Conservation (phyloP, 2,113 vertebrate species). For the Xenopus borealis region DNA sequence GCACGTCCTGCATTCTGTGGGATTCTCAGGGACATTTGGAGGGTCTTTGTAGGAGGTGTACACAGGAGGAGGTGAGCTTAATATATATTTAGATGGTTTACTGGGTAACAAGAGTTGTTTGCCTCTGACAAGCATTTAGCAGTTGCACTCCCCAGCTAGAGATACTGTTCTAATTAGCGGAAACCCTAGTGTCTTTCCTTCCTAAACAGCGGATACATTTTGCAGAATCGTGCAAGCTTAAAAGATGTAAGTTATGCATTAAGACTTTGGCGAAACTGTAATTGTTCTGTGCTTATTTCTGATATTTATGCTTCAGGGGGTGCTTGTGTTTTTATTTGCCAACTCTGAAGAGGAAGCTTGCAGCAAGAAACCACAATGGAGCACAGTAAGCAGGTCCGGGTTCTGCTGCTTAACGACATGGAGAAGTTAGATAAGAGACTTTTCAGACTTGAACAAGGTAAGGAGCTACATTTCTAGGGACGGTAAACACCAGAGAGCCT, state of each 20-base stretch:
- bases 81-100: constrained; percentile 46
- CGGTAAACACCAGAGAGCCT: too few relatives aligned
- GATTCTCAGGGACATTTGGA: constrained; percentile 40
- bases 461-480: constrained; percentile 18
- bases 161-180: constrained; percentile 3
- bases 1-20: constrained; percentile 37
- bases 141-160: not conserved
- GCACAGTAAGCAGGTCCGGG: constrained; percentile 66
- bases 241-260: constrained; percentile 19
- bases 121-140: not conserved
- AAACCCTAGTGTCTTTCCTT: not conserved
- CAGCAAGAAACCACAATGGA: constrained; percentile 61
- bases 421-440: constrained; percentile 81
- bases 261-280: not conserved
- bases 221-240: not conserved
- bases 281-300: not conserved
- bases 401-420: constrained; percentile 78
- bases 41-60: constrained; percentile 35
- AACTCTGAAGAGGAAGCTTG: constrained; percentile 53
- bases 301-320: constrained; percentile 54
- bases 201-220: not conserved
- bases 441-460: constrained; percentile 85
- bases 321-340: constrained; percentile 27
- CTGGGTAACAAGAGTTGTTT: constrained; percentile 27
- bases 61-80: constrained; percentile 33